Percentiles rank a stretch among this genome's conserved stretches.
These are phyloP conservation scores for Hydrozoanthus gracilis DNA, from an alignment of 92 coral and sea anemone species.

Conservation along the genomic window DNA sequence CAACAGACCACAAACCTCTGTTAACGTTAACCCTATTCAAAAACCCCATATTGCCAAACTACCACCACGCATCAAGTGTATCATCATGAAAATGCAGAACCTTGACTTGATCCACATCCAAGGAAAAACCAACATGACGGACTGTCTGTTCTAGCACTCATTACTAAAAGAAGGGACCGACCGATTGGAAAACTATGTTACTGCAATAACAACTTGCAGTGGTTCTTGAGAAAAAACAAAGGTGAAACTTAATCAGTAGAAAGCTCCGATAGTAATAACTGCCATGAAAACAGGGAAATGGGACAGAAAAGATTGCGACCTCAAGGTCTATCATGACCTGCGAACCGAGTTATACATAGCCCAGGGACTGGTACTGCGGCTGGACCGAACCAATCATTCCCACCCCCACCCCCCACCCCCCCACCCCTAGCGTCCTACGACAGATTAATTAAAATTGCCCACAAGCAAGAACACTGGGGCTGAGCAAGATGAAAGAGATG, in stretches of 20 bases:
- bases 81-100: constrained; percentile 42
- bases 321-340: constrained; percentile 54
- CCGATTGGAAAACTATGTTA: constrained; percentile 47
- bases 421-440: constrained; percentile 61
- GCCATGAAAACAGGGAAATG: constrained; percentile 6
- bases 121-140: constrained; percentile 61
- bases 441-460: constrained; percentile 47
- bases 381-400: constrained; percentile 32
- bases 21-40: too few relatives aligned
- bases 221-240: constrained; percentile 50
- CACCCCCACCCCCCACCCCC: not conserved
- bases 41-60: constrained; percentile 44
- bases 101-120: constrained; percentile 68
- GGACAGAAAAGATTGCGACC: constrained; percentile 15
- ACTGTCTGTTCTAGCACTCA: constrained; percentile 52
- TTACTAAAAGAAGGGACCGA: constrained; percentile 53
- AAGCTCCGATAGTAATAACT: constrained; percentile 11
- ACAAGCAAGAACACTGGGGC: constrained; percentile 14
- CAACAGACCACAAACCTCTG: not conserved
- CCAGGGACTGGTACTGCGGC: constrained; percentile 56
- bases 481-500: constrained; percentile 41
- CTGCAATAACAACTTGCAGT: constrained; percentile 68
- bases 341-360: constrained; percentile 62
- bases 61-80: constrained; percentile 6
- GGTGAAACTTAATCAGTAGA: constrained; percentile 43